A percentile compares a stretch with the other conserved stretches of the same genome.
phyloP scores from a whole-genome alignment of 2,888 invertebrate genomes.

The Standfussiana lucernea region DNA sequence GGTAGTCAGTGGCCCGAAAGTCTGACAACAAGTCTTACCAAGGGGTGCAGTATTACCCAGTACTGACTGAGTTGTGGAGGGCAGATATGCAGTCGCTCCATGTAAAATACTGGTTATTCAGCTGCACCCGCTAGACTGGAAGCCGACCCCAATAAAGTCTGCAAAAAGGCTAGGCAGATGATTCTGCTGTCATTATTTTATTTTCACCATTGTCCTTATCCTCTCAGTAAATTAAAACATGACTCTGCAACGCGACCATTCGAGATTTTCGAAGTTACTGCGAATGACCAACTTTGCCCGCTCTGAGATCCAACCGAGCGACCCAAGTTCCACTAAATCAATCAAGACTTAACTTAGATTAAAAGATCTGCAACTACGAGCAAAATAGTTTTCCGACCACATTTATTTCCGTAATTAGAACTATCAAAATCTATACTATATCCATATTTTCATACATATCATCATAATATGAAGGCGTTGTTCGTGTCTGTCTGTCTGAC shows the following conservation, averaged over 20 bases:
- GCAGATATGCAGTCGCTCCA: too few species aligned
- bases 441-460: background rate
- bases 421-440: background rate
- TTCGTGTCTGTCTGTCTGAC: background rate
- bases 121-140: too few species aligned
- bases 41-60: too few species aligned
- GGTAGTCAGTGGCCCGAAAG: too few species aligned
- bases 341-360: conserved; percentile 38
- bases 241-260: conserved; percentile 4
- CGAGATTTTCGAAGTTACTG: conserved; percentile 4
- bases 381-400: conserved; percentile 13
- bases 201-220: background rate
- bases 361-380: conserved; percentile 20
- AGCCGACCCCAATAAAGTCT: too few species aligned
- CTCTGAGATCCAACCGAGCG: background rate
- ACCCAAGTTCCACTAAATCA: conserved; percentile 31
- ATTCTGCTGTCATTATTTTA: background rate
- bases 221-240: background rate
- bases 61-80: too few species aligned
- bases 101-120: too few species aligned
- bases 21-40: too few species aligned
- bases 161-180: too few species aligned
- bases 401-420: conserved; percentile 2
- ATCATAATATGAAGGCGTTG: background rate
- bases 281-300: conserved; percentile 8